Evolutionary conservation across 2,888 invertebrate genomes (phyloP).

Genomic region (Oithona nana): DNA sequence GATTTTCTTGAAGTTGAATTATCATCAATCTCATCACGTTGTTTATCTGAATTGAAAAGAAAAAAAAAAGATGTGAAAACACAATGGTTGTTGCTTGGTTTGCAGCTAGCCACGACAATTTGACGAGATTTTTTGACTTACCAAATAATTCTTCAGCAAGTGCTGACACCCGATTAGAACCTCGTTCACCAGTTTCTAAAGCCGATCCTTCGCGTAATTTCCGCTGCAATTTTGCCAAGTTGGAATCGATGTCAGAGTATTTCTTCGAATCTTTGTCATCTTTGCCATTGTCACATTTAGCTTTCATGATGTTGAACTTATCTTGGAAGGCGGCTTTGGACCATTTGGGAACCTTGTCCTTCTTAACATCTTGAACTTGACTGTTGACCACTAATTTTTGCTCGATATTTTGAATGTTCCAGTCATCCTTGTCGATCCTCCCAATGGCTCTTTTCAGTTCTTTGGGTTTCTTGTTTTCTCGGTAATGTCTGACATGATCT

Average conservation of each 20-base stretch:
- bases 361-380: background rate
- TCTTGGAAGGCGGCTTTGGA: slow-evolving; percentile 51
- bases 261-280: slow-evolving; percentile 28
- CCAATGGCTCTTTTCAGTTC: slow-evolving; percentile 66
- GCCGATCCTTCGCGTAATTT: slow-evolving; percentile 56
- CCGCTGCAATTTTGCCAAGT: slow-evolving; percentile 46
- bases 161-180: slow-evolving; percentile 26
- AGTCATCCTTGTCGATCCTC: slow-evolving; percentile 59
- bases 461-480: slow-evolving; percentile 28
- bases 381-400: slow-evolving; percentile 24
- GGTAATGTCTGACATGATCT: background rate
- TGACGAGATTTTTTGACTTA: too few species aligned
- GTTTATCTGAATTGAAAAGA: too few species aligned
- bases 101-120: too few species aligned
- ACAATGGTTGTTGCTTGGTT: too few species aligned
- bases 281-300: background rate
- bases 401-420: slow-evolving; percentile 78
- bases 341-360: slow-evolving; percentile 72
- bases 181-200: slow-evolving; percentile 41
- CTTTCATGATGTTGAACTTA: slow-evolving; percentile 24
- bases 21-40: too few species aligned
- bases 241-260: slow-evolving; percentile 50
- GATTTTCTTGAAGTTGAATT: background rate
- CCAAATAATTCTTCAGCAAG: background rate
- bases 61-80: too few species aligned